Conservation (phyloP, 1,140 invertebrate genomes). For the Cydia amplana region DNA sequence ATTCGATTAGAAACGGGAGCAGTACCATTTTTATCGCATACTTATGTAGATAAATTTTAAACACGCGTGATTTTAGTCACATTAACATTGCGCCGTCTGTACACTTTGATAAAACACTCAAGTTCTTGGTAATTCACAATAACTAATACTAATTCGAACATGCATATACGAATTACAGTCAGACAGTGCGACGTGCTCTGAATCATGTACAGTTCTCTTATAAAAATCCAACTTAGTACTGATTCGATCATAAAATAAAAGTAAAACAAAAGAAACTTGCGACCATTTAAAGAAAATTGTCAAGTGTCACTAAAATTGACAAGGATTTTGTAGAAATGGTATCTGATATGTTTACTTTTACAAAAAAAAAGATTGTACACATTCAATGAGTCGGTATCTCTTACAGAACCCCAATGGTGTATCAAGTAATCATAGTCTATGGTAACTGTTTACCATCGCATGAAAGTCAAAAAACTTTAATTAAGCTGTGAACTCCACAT, state of each 20-base stretch:
- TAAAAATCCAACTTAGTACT: background rate
- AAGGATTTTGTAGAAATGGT: too few species aligned
- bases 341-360: too few species aligned
- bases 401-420: too few species aligned
- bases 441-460: too few species aligned
- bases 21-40: constrained; percentile 59
- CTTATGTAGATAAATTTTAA: constrained; percentile 67
- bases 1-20: constrained; percentile 69
- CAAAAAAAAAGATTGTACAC: too few species aligned
- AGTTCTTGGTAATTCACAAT: constrained; percentile 10
- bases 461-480: background rate
- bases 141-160: constrained; percentile 12
- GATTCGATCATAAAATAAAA: background rate
- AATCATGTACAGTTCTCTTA: background rate
- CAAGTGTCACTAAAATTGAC: too few species aligned
- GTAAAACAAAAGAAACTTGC: background rate
- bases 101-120: constrained; percentile 10
- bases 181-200: constrained; percentile 4
- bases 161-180: background rate
- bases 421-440: too few species aligned
- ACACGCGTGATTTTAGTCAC: constrained; percentile 56
- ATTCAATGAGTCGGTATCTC: too few species aligned
- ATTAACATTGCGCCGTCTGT: constrained; percentile 39
- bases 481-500: background rate
- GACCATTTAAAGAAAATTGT: too few species aligned